phyloP scores from a whole-genome alignment of 2,888 invertebrate species.

The Chrysina gloriosa region DNA sequence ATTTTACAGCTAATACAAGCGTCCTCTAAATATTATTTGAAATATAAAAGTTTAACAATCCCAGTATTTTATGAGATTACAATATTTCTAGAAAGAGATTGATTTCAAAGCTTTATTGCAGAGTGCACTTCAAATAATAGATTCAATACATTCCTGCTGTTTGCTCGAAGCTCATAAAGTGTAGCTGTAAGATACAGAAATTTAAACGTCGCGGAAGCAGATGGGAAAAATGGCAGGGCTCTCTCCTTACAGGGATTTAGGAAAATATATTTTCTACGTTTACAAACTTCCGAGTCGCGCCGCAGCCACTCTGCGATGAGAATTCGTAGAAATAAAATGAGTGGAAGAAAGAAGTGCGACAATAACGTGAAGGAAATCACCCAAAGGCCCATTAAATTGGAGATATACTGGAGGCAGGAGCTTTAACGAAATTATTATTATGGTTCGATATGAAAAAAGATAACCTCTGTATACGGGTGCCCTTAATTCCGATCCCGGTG shows the following conservation, averaged over 20 bases:
- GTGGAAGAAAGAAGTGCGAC: constrained; percentile 41
- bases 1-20: too few species aligned
- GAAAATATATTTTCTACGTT: constrained; percentile 53
- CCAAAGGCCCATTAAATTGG: constrained; percentile 52
- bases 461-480: constrained; percentile 13
- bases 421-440: constrained; percentile 56
- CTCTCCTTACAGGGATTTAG: constrained; percentile 52
- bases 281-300: constrained; percentile 26
- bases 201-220: constrained; percentile 55
- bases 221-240: constrained; percentile 59
- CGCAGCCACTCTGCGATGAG: background rate
- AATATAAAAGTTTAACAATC: too few species aligned
- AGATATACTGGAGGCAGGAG: constrained; percentile 55
- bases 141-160: constrained; percentile 48
- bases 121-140: background rate
- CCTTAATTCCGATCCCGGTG: constrained; percentile 19
- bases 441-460: constrained; percentile 43
- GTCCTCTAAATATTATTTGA: too few species aligned
- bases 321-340: constrained; percentile 20
- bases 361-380: constrained; percentile 38
- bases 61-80: too few species aligned
- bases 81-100: too few species aligned
- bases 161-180: constrained; percentile 54
- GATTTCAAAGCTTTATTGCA: too few species aligned
- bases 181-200: constrained; percentile 50